Base-by-base conservation (phyloP, 1,140 invertebrate species). In the Uloborus diversus region DNA sequence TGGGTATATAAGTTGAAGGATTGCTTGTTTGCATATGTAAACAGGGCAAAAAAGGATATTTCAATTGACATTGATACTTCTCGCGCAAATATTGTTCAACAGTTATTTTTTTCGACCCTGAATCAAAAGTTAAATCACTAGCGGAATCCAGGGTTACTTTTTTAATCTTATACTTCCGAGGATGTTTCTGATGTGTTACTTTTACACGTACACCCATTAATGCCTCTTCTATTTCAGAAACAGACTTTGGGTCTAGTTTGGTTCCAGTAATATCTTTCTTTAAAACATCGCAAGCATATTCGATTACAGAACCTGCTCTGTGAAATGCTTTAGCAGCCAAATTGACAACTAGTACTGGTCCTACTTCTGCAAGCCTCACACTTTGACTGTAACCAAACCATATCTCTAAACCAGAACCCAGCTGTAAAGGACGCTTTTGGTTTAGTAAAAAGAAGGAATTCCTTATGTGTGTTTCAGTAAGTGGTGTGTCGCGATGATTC, bases 21-120 rank as follows among this genome's bases (percentile, higher is more conserved):
- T 64, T 73, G 11, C 33, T 25, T 35, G n/a, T 37, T 37, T 85
- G 84, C 30, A 86, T 85, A 51, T 82, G 78, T 7, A 86, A 62
- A 68, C 86, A 87, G 5, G 86, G 86, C 17, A 87, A 75, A 62
- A 81, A 68, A 3, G 85, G 84, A 57, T 81, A 85, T 51, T 75
- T 47, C 5, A 87, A 37, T 23, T 9, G 20, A 13, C 13, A 0
- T 7, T 13, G 27, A 27, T 81, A 81, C 42, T 51, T 75, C 1
- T 7, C 23, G 49, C 69, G 2, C 47, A 76, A 81, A 56, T 81
- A 81, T 7, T 68, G 4, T n/a, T 53, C 70, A 20, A 81, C 27
- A 3, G 70, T 47, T 13, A 75, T 20, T 30, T 59, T 27, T 51
- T 25, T 56, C 3, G 25, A 33, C 23, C 42, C 62, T 47, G 25